Conservation (phyloP, 1,140 invertebrate genomes). For the Atopsyche davidsoni region DNA sequence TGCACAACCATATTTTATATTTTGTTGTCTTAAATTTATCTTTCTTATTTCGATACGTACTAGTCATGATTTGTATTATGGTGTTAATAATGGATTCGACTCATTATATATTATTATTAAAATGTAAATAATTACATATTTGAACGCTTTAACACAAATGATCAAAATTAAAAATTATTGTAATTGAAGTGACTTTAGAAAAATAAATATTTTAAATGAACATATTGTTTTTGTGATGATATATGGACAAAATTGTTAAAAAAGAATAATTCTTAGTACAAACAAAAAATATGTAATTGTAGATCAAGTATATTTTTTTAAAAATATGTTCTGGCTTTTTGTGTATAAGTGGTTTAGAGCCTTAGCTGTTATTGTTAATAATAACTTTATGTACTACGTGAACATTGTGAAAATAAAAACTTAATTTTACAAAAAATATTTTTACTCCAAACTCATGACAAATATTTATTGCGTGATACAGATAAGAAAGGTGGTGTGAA, state of each 20-base stretch:
- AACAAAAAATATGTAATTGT: too few relatives aligned
- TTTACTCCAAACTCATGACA: background rate
- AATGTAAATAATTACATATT: background rate
- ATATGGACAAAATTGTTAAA: background rate
- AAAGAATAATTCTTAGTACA: background rate
- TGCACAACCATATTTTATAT: too few relatives aligned
- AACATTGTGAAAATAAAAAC: background rate
- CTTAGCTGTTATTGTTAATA: background rate
- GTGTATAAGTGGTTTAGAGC: too few relatives aligned
- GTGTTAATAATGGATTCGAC: background rate
- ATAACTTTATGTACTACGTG: background rate
- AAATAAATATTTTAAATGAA: slow-evolving; percentile 1
- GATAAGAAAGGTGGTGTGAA: too few relatives aligned
- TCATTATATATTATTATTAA: background rate
- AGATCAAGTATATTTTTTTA: too few relatives aligned
- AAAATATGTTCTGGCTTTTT: too few relatives aligned
- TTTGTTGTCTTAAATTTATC: background rate
- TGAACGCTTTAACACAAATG: background rate
- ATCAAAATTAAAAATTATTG: background rate
- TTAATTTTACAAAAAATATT: slow-evolving; percentile 1
- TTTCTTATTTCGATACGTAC: background rate
- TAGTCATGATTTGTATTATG: background rate
- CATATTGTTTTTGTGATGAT: background rate
- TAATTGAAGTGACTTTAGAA: background rate
- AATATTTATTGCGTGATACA: too few relatives aligned